Percentiles rank a stretch among this genome's conserved stretches.
Conservation (phyloP, 2,797 vertebrate species). For the Anguilla pacifica region DNA sequence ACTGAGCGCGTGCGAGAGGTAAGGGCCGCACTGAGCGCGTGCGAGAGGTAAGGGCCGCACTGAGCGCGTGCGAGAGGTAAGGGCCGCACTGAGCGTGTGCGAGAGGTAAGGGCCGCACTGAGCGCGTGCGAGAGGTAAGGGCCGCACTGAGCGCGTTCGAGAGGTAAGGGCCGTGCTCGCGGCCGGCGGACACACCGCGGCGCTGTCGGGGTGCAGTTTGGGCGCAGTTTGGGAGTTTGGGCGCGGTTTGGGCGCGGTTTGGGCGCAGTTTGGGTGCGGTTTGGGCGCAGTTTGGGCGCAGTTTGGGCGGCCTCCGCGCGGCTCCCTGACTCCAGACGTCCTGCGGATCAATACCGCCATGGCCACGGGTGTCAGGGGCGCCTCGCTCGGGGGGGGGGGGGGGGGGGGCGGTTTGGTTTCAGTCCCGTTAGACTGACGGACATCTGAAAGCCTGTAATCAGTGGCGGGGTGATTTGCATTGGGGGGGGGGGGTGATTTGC, state of each 20-base stretch:
- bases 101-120: too few species aligned
- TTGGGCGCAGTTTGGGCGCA: too few species aligned
- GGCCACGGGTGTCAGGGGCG: not conserved
- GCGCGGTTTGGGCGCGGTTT: too few species aligned
- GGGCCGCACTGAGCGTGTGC: too few species aligned
- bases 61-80: too few species aligned
- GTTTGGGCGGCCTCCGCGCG: not conserved
- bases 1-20: too few species aligned
- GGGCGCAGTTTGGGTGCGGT: too few species aligned
- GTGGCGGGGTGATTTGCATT: not conserved
- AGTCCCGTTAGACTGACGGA: not conserved
- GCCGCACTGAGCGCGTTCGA: too few species aligned
- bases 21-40: not conserved
- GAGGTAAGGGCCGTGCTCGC: too few species aligned
- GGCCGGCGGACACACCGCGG: not conserved
- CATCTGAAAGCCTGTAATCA: not conserved
- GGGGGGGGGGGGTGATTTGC: too few species aligned
- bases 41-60: constrained; percentile 8
- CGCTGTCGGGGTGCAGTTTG: not conserved
- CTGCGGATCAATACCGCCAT: not conserved
- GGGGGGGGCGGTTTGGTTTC: not conserved
- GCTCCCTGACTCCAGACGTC: not conserved
- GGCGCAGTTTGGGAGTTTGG: too few species aligned
- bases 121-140: too few species aligned
- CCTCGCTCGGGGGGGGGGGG: not conserved